Evolutionary conservation across 1,140 invertebrate genomes (phyloP), one percentile per base, ranked within the genome.

Genomic region (Vanessa tameamea): DNA sequence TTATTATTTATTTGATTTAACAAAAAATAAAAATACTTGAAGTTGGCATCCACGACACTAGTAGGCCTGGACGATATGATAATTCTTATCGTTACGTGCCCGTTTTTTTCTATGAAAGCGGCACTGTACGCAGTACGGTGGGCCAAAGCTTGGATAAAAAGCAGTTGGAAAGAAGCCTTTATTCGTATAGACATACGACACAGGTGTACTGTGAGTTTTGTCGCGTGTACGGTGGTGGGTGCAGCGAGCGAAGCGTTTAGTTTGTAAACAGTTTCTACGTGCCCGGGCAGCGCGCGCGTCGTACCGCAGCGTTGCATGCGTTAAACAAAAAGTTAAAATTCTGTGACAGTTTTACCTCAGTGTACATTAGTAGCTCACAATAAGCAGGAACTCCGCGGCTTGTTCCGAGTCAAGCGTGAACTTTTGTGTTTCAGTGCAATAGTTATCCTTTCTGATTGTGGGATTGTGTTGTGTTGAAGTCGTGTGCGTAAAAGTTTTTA

Each of bases 191-290:
- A 6, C n/a, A 70, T 75, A 75, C 70, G 63, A 48, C 16, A 37
- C 48, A 47, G 51, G 20, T 63, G 50, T 2, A 20, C 16, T 57
- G 53, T 61, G 8, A 23, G 68, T 43, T 43, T 68, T 47, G 68
- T 57, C 68, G 12, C 20, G 20, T 50, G 68, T 61, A 69, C 57
- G 50, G 55, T 68, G 76, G 69, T 71, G 69, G 64, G 64, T 68
- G 85, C 82, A 83, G 78, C 76, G 85, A 68, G 77, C 77, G 69
- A 73, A 70, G 78, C 71, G 76, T 75, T 67, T 68, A 76, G 69
- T 87, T 86, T 82, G 89, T 90, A 87, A 87, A 87, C 88, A 90
- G 83, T 87, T 82, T 82, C 78, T 80, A 82, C 78, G 80, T 76
- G 80, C 75, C 74, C 80, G 82, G 68, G 81, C 69, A 72, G 79